phyloP scores from a whole-genome alignment of 2,888 invertebrate species.

The Andrena bicolor region DNA sequence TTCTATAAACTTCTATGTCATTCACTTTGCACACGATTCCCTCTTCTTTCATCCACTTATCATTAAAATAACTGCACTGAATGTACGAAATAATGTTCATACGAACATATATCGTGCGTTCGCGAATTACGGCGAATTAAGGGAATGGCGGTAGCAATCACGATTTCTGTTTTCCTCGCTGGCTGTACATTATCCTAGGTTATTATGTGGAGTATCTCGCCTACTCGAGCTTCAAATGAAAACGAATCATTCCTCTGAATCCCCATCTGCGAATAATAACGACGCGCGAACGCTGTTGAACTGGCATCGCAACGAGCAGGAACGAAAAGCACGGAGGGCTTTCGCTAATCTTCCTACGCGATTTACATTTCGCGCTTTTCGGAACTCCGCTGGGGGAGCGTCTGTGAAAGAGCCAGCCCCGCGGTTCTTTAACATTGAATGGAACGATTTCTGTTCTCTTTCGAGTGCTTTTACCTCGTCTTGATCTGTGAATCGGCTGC shows the following conservation, averaged over 20 bases:
- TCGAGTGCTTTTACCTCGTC: not conserved
- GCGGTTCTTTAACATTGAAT: conserved; percentile 8
- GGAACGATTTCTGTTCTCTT: not conserved
- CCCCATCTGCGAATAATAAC: conserved; percentile 42
- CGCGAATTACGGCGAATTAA: conserved; percentile 43
- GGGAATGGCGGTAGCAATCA: not conserved
- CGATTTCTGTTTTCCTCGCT: conserved; percentile 1
- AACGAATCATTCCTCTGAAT: conserved; percentile 59
- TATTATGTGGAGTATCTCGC: conserved; percentile 29
- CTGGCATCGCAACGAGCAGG: conserved; percentile 13
- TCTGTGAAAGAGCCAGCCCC: not conserved
- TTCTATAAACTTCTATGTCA: no score
- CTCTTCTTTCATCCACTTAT: no score
- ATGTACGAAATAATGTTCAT: not conserved
- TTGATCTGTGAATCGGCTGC: not conserved
- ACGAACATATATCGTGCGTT: conserved; percentile 11
- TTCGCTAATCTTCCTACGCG: conserved; percentile 38
- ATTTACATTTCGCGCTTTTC: conserved; percentile 45
- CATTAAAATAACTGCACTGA: not conserved
- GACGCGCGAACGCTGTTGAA: conserved; percentile 9
- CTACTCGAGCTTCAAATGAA: conserved; percentile 50
- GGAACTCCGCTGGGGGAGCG: not conserved
- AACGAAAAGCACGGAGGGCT: conserved; percentile 32
- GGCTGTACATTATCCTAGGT: conserved; percentile 40
- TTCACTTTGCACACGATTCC: no score